Base-by-base conservation (phyloP, 64 coral and sea anemone species). In the Stichodactyla mertensii region DNA sequence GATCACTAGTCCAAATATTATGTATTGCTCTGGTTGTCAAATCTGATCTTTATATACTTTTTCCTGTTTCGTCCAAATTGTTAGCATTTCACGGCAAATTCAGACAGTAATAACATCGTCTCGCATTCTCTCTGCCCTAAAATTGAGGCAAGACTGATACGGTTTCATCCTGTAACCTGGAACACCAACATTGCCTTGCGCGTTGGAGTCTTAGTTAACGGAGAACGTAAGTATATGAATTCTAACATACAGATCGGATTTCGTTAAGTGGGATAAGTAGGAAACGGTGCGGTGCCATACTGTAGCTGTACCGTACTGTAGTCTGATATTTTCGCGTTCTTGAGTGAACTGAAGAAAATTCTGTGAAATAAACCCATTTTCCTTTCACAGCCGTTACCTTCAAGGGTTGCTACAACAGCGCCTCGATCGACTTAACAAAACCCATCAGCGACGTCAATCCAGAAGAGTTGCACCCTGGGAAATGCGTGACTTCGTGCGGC, bases 401-500 rank as follows among this genome's bases (percentile, higher is more conserved):
- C 57, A 54, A 82, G 52, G 87, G 87, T 14, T 89, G 87, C 61
- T 89, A 54, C 61, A 81, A 16, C 53, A 81, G 78, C 52, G 27
- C 26, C 8, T 83, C 59, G 19, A 77, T 53, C 31, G 61, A 64
- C 52, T 57, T 61, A 15, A 89, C 64, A 61, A 15, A 67, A n/a
- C 64, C 64, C 20, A 64, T 52, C 10, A 82, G 23, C 19, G 61
- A 89, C 52, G 18, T 70, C 79, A 69, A 45, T n/a, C 78, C 79
- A 52, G 52, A 7, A 15, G 61, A 59, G 52, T 6, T 83, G 87
- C 79, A 79, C 51, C 87, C 87, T 67, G 79, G 81, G 78, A 54
- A 53, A 6, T 89, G 87, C 80, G 87, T 89, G 19, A 89, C 87
- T 52, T 52, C 53, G 15, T 89, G 87, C 13, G 87, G 59, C 60